These are phyloP conservation scores for Drosophila maculinotata DNA, from an alignment of 2,888 invertebrate species.

Conservation along the genomic window DNA sequence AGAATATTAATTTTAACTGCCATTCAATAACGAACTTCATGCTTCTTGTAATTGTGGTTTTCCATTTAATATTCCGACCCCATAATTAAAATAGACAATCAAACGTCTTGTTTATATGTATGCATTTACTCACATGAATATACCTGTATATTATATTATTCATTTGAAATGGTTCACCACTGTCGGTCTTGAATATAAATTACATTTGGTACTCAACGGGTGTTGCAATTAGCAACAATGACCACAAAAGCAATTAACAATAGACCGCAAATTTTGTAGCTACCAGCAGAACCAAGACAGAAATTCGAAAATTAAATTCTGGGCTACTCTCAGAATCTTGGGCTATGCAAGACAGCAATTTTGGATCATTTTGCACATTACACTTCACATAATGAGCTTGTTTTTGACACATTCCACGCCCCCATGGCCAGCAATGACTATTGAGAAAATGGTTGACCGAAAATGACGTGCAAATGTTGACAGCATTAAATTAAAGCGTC, in stretches of 20 bases:
- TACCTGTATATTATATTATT: too few species aligned
- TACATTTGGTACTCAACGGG: too few species aligned
- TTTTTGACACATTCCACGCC: slow-evolving; percentile 46
- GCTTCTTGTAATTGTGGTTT: background rate
- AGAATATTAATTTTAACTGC: too few species aligned
- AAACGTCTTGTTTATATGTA: background rate
- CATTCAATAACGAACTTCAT: too few species aligned
- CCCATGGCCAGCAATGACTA: slow-evolving; percentile 61
- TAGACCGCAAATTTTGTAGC: too few species aligned
- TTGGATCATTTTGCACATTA: too few species aligned
- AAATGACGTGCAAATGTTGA: slow-evolving; percentile 79
- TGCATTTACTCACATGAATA: background rate
- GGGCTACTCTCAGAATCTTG: background rate
- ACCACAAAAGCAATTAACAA: background rate
- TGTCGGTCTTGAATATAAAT: background rate
- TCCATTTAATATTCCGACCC: background rate
- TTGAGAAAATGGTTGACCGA: slow-evolving; percentile 65
- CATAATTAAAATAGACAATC: background rate
- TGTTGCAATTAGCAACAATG: background rate
- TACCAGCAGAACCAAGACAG: too few species aligned
- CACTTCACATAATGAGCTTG: slow-evolving; percentile 8
- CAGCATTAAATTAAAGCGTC: slow-evolving; percentile 75
- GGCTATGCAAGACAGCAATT: slow-evolving; percentile 8
- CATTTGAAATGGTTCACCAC: background rate
- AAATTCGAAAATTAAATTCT: too few species aligned